Percentiles rank a stretch among this genome's conserved stretches.
These are phyloP conservation scores for Petrocephalus sullivani DNA, from an alignment of 2,797 vertebrate species.

Conservation along the genomic window DNA sequence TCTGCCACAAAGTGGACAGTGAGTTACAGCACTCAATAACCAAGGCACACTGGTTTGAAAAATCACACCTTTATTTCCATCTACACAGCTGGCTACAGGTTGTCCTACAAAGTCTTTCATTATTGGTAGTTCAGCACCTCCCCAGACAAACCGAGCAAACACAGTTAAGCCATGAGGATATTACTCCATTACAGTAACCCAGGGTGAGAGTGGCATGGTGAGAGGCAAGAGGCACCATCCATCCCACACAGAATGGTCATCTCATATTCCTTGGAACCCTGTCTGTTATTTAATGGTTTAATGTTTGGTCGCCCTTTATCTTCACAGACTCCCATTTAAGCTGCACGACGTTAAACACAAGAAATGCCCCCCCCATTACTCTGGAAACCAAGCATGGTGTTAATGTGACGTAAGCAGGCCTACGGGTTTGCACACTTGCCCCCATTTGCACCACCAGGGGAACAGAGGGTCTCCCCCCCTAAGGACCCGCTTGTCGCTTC, in stretches of 20 bases:
- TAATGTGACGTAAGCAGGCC: neutral
- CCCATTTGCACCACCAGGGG: neutral
- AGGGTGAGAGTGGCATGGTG: neutral
- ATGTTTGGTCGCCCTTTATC: neutral
- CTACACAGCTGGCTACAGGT: constrained; percentile 3
- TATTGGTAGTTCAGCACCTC: neutral
- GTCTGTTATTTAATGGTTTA: neutral
- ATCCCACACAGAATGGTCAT: neutral
- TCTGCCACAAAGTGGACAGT: neutral
- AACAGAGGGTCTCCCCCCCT: neutral
- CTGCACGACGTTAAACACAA: neutral
- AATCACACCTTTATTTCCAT: constrained; percentile 1
- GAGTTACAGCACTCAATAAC: neutral
- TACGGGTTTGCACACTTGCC: neutral
- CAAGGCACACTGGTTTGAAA: neutral
- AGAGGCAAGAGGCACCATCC: neutral
- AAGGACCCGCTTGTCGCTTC: neutral
- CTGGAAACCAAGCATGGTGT: neutral
- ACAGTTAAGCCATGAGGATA: neutral
- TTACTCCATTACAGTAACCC: neutral
- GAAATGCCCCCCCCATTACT: neutral
- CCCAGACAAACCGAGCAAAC: neutral
- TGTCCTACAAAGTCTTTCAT: neutral
- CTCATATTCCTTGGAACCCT: neutral
- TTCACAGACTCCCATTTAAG: neutral